These are phyloP conservation scores for Lepidostoma basale DNA, from an alignment of 1,140 invertebrate species.

Conservation along the genomic window DNA sequence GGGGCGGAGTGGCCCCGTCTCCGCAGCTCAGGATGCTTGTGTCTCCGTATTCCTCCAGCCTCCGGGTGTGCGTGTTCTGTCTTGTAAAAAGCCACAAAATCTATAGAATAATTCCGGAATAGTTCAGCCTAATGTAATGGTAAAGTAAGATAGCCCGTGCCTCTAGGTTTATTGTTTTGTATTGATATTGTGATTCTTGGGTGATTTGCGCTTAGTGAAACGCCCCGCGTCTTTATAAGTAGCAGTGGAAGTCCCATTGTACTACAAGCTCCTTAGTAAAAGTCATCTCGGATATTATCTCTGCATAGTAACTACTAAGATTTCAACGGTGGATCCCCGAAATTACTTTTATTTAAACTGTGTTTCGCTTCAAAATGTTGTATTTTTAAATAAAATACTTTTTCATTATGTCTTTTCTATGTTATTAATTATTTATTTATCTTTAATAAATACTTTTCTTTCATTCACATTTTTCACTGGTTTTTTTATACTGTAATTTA, in stretches of 20 bases:
- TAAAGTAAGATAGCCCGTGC: constrained; percentile 44
- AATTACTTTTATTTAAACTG: too few relatives aligned
- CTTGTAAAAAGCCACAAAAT: constrained; percentile 41
- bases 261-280: background rate
- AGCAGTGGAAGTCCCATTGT: background rate
- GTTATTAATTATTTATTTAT: too few relatives aligned
- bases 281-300: background rate
- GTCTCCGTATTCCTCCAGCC: constrained; percentile 25
- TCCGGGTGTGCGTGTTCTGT: constrained; percentile 21
- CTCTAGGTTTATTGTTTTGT: constrained; percentile 45
- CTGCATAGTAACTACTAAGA: background rate
- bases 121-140: constrained; percentile 39
- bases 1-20: background rate
- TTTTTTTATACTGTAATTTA: too few relatives aligned
- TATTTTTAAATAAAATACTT: too few relatives aligned
- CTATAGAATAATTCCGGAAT: constrained; percentile 29
- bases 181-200: constrained; percentile 28
- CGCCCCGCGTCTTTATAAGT: background rate
- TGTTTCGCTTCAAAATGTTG: too few relatives aligned
- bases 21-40: background rate
- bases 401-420: too few relatives aligned
- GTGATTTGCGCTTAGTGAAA: background rate
- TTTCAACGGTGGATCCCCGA: too few relatives aligned
- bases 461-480: too few relatives aligned
- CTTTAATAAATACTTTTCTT: too few relatives aligned